Evolutionary conservation across 64 coral and sea anemone genomes (phyloP).

Genomic region (Trachythela sp.): DNA sequence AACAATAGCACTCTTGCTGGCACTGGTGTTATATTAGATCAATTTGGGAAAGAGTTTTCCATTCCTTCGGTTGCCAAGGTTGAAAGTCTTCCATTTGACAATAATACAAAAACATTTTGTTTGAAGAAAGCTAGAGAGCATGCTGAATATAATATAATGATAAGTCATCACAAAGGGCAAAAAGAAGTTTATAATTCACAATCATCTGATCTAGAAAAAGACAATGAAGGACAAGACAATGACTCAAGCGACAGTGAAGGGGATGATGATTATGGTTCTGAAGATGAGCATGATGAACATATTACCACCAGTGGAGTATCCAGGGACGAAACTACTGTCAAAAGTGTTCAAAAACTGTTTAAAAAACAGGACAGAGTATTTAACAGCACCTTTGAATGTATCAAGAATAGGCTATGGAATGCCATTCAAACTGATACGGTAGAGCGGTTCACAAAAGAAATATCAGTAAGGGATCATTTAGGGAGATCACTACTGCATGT

Average conservation of each 20-base stretch:
- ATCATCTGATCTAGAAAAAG: not conserved
- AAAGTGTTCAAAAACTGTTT: constrained; percentile 7
- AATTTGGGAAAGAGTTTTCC: constrained; percentile 32
- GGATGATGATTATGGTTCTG: not conserved
- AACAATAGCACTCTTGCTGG: constrained; percentile 29
- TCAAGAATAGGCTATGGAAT: constrained; percentile 21
- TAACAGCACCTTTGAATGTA: constrained; percentile 8
- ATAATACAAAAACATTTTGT: constrained; percentile 6
- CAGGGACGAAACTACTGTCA: not conserved
- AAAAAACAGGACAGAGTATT: constrained; percentile 29
- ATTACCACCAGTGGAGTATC: not conserved
- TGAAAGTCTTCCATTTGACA: constrained; percentile 37
- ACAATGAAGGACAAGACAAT: not conserved
- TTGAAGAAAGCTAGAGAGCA: constrained; percentile 45
- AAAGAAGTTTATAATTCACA: not conserved
- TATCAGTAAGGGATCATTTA: constrained; percentile 13
- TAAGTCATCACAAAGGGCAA: constrained; percentile 16
- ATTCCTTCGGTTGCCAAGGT: not conserved
- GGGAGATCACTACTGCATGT: constrained; percentile 1
- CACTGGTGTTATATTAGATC: constrained; percentile 34
- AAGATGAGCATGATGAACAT: not conserved
- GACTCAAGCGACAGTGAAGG: not conserved
- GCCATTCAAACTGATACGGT: constrained; percentile 36
- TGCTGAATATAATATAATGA: constrained; percentile 27
- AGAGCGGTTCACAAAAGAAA: constrained; percentile 32